phyloP scores from a whole-genome alignment of 92 coral and sea anemone genomes.

The Parazoanthus atlanticus region DNA sequence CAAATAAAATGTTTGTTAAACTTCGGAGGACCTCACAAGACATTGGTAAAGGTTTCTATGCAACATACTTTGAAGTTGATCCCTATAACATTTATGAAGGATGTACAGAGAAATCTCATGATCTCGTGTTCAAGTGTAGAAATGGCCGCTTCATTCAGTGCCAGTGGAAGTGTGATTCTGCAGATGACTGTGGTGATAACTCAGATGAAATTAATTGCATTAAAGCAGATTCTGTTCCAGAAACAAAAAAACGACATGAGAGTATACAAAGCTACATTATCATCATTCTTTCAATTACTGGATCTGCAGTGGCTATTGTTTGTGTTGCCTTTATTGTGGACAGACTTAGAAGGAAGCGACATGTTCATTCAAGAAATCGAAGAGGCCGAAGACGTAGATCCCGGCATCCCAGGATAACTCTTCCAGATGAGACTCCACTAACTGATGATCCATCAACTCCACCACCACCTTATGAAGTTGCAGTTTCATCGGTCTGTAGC shows the following conservation, averaged over 20 bases:
- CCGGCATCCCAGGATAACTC: slow-evolving; percentile 57
- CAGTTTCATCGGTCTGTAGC: slow-evolving; percentile 54
- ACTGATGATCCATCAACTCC: slow-evolving; percentile 79
- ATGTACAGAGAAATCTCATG: slow-evolving; percentile 62
- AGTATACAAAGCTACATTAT: slow-evolving; percentile 73
- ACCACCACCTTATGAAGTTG: slow-evolving; percentile 81
- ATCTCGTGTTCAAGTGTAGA: slow-evolving; percentile 66
- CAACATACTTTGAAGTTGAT: slow-evolving; percentile 71
- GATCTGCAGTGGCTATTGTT: slow-evolving; percentile 71
- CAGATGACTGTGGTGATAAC: slow-evolving; percentile 80
- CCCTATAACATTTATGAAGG: slow-evolving; percentile 69
- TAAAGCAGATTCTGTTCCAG: background rate
- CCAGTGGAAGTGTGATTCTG: slow-evolving; percentile 82
- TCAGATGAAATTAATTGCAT: slow-evolving; percentile 80
- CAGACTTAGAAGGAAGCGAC: slow-evolving; percentile 68
- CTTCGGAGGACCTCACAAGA: slow-evolving; percentile 51
- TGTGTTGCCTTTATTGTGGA: slow-evolving; percentile 76
- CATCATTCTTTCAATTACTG: slow-evolving; percentile 78
- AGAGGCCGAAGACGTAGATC: slow-evolving; percentile 61
- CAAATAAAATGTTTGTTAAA: slow-evolving; percentile 60
- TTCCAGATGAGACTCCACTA: slow-evolving; percentile 53
- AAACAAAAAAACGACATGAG: slow-evolving; percentile 33
- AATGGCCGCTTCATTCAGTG: slow-evolving; percentile 71
- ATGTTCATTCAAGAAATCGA: slow-evolving; percentile 70
- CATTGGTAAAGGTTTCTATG: slow-evolving; percentile 69